Evolutionary conservation across 2,113 vertebrate species (phyloP).

Genomic region (Semicossyphus pulcher): DNA sequence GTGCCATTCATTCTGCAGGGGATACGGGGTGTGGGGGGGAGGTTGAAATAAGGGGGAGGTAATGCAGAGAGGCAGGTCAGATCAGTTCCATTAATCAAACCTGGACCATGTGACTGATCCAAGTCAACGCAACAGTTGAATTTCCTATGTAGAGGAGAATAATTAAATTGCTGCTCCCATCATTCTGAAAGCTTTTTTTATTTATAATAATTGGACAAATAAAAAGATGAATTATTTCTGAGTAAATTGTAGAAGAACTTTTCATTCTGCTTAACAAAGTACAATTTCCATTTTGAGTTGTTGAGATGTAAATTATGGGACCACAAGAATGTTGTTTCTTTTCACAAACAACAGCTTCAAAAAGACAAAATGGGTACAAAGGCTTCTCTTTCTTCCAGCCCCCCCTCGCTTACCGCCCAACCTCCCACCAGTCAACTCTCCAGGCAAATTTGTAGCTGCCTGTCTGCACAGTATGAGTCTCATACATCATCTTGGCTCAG

Average conservation of each 20-base stretch:
- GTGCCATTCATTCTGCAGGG: constrained; percentile 83
- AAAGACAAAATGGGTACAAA: constrained; percentile 57
- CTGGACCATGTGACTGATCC: constrained; percentile 47
- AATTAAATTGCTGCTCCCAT: no score
- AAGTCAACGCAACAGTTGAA: no score
- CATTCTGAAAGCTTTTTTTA: no score
- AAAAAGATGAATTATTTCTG: no score
- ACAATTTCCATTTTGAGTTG: background rate
- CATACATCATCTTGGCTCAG: constrained; percentile 82
- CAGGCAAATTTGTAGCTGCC: constrained; percentile 83
- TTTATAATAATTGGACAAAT: no score
- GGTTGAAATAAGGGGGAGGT: constrained; percentile 57
- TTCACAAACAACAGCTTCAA: constrained; percentile 63
- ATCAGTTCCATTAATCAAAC: constrained; percentile 76
- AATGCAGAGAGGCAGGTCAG: constrained; percentile 53
- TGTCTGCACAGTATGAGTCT: constrained; percentile 80
- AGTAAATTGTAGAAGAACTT: no score
- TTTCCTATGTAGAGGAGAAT: no score
- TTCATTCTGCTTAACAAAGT: background rate
- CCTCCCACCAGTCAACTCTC: constrained; percentile 76
- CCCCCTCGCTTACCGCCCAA: constrained; percentile 16
- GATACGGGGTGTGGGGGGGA: constrained; percentile 43
- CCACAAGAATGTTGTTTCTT: constrained; percentile 47
- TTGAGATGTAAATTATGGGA: constrained; percentile 37
- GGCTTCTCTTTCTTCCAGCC: constrained; percentile 41